Base-by-base conservation (phyloP, 35 echinoderm and acorn worm genomes). In the Anneissia japonica region DNA sequence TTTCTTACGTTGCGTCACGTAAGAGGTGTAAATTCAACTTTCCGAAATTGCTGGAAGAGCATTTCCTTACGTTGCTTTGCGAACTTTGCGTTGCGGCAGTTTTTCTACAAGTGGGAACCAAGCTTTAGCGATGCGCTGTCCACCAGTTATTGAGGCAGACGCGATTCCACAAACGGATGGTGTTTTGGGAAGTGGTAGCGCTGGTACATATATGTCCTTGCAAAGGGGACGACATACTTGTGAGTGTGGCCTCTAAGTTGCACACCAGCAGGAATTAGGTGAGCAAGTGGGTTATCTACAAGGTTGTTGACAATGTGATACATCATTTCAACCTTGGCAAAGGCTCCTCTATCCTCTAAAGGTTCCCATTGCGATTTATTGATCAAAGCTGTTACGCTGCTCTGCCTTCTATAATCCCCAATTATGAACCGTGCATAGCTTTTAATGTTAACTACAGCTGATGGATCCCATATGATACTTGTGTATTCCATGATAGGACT, bases 291-390 rank as follows among this genome's bases (percentile, higher is more conserved):
- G 77, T 73, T 32, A 37, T 84, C 83, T 16, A 84, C 83, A 14
- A 84, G 83, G 41, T 64, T 73, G 83, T 43, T 80, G n/a, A 35
- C 41, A 37, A 88, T 88, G 23, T 37, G 30, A 74, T 56, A 74
- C 0, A 89, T 38, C 79, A 83, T 74, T 36, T 34, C 51, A 17
- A 83, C 43, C 72, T 81, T 89, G 32, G 80, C 55, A 46, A 76
- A 34, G 74, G 77, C 79, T 39, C 87, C 36, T 21, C 73, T 30
- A 46, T 90, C 79, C 74, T 90, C 55, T 51, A 84, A 80, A 3
- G 87, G 30, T 45, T 82, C 73, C 81, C 88, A 90, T 31, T 90
- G 31, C 19, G 84, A 81, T 14, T 84, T 80, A 31, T 84, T 21
- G 19, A 90, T 30, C 88, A 84, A 84, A 11, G 36, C 31, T 34